These are phyloP conservation scores for Chlorospingus flavigularis DNA, from an alignment of 2,797 vertebrate genomes.

Conservation along the genomic window DNA sequence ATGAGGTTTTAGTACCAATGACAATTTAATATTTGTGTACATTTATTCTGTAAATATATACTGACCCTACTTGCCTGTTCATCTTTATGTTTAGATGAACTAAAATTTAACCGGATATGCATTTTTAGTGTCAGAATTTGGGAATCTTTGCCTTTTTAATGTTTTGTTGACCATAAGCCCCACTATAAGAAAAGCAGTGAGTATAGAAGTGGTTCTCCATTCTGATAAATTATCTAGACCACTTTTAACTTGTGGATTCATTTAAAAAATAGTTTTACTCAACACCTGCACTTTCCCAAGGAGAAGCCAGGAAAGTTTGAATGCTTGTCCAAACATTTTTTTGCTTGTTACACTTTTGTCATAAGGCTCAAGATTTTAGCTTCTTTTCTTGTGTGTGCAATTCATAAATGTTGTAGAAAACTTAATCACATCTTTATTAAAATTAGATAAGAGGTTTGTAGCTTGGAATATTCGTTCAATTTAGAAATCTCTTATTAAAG, in stretches of 20 bases:
- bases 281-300: not conserved
- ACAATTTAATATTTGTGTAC: not conserved
- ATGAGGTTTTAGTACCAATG: not conserved
- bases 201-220: not conserved
- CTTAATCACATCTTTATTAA: not conserved
- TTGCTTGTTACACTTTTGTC: not conserved
- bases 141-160: not conserved
- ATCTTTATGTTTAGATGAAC: not conserved
- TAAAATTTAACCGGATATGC: not conserved
- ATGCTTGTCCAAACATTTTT: not conserved
- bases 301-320: not conserved
- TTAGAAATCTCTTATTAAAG: not conserved
- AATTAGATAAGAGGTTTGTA: not conserved
- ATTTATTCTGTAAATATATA: not conserved
- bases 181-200: fast-evolving
- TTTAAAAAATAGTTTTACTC: not conserved
- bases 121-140: not conserved
- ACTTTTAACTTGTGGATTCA: not conserved
- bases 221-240: not conserved
- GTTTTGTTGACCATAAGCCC: not conserved
- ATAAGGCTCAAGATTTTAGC: not conserved
- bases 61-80: not conserved
- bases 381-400: not conserved
- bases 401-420: not conserved
- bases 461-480: not conserved